A percentile compares a stretch with the other conserved stretches of the same genome.
These are phyloP conservation scores for Sthenelais limicola DNA, from an alignment of 2,888 invertebrate species.

Conservation along the genomic window DNA sequence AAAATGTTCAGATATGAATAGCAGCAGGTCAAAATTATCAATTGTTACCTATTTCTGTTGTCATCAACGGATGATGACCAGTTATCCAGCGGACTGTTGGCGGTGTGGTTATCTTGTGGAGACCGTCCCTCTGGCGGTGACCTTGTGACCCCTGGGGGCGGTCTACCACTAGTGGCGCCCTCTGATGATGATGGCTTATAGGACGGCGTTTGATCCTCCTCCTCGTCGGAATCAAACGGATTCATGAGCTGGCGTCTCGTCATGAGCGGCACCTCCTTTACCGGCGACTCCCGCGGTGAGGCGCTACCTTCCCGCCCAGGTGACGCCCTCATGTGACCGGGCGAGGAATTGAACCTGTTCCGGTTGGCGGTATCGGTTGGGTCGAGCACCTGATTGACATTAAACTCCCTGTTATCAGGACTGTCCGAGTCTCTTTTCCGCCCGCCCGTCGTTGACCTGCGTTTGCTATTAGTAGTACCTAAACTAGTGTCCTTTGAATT, in stretches of 20 bases:
- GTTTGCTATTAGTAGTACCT: too few relatives aligned
- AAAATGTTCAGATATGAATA: too few relatives aligned
- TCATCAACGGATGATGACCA: background rate
- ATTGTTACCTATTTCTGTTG: constrained; percentile 22
- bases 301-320: constrained; percentile 18
- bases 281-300: constrained; percentile 38
- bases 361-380: background rate
- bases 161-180: constrained; percentile 5
- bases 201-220: constrained; percentile 74
- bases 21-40: too few relatives aligned
- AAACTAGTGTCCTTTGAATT: too few relatives aligned
- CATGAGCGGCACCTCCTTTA: constrained; percentile 48
- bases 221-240: constrained; percentile 92
- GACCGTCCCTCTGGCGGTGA: constrained; percentile 31
- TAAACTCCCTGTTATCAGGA: background rate
- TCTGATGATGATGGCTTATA: constrained; percentile 3
- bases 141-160: constrained; percentile 21
- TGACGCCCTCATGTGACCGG: background rate
- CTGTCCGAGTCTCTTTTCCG: constrained; percentile 9
- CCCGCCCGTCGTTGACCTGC: background rate
- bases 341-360: constrained; percentile 10
- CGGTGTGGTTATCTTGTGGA: background rate
- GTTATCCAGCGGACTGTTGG: constrained; percentile 28
- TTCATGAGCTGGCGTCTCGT: constrained; percentile 74
- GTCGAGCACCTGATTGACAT: background rate